A percentile compares a stretch with the other conserved stretches of the same genome.
These are phyloP conservation scores for Dyspetes luteomarginatus DNA, from an alignment of 2,888 invertebrate genomes.

Conservation along the genomic window DNA sequence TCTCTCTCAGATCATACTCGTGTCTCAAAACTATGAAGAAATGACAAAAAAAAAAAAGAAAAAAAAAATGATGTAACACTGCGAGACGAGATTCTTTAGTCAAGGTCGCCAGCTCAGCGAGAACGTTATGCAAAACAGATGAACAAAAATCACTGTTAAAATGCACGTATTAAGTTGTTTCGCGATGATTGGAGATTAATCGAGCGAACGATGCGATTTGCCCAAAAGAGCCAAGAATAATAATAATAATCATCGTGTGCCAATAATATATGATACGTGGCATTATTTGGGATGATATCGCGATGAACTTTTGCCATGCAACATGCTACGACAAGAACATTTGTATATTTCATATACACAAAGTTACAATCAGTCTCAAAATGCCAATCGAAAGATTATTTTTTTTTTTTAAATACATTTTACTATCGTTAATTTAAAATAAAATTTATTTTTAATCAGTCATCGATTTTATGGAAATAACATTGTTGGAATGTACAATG, in stretches of 20 bases:
- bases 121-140: slow-evolving; percentile 1
- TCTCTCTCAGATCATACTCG: too few relatives aligned
- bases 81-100: neutral
- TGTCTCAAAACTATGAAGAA: too few relatives aligned
- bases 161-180: slow-evolving; percentile 31
- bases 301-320: slow-evolving; percentile 49
- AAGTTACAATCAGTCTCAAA: too few relatives aligned
- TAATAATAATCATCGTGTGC: slow-evolving; percentile 29
- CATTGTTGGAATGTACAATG: too few relatives aligned
- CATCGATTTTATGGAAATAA: too few relatives aligned
- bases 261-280: neutral
- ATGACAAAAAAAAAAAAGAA: slow-evolving; percentile 4
- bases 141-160: slow-evolving; percentile 15
- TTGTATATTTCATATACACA: neutral
- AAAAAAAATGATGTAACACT: neutral
- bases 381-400: too few relatives aligned
- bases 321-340: slow-evolving; percentile 23
- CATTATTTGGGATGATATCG: slow-evolving; percentile 18
- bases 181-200: slow-evolving; percentile 32
- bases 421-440: too few relatives aligned
- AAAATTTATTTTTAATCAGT: too few relatives aligned
- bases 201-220: slow-evolving; percentile 35
- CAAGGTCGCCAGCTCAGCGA: slow-evolving; percentile 20
- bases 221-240: neutral
- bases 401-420: too few relatives aligned